Percentiles rank a stretch among this genome's conserved stretches.
phyloP scores from a whole-genome alignment of 2,113 vertebrate genomes.

The Pluvialis apricaria region DNA sequence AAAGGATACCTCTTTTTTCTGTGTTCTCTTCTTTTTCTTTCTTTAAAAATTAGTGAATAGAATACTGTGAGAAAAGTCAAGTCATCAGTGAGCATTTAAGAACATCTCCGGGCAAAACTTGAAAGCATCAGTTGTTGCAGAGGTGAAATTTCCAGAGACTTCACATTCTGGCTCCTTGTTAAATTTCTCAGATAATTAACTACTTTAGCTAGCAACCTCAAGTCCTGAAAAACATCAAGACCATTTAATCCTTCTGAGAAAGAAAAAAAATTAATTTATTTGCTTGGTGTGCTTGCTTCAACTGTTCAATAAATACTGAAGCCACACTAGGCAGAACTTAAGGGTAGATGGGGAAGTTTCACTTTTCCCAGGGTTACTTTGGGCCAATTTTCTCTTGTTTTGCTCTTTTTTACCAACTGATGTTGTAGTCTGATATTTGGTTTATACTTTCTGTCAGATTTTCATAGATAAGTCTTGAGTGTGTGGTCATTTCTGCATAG shows the following conservation, averaged over 20 bases:
- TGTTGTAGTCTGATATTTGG: neutral
- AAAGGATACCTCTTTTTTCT: neutral
- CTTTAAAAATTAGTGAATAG: constrained; percentile 7
- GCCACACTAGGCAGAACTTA: neutral
- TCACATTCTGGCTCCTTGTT: neutral
- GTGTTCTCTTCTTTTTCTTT: neutral
- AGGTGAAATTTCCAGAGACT: neutral
- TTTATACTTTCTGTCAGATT: neutral
- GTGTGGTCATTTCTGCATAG: neutral
- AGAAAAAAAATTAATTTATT: neutral
- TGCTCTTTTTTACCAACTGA: neutral
- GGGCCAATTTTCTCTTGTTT: neutral
- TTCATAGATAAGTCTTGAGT: neutral
- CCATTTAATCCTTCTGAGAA: neutral
- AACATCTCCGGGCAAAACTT: neutral
- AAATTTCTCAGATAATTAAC: neutral
- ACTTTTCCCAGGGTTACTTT: neutral
- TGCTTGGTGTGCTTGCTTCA: neutral
- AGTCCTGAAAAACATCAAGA: neutral
- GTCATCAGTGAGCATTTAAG: neutral
- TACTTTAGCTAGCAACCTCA: neutral
- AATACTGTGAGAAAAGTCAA: constrained; percentile 3
- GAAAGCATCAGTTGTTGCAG: neutral
- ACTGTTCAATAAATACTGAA: neutral
- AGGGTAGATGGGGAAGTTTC: neutral